Evolutionary conservation across 2,113 vertebrate genomes (phyloP), one percentile per base, ranked within the genome.

Genomic region (Trematocara unimaculatum): DNA sequence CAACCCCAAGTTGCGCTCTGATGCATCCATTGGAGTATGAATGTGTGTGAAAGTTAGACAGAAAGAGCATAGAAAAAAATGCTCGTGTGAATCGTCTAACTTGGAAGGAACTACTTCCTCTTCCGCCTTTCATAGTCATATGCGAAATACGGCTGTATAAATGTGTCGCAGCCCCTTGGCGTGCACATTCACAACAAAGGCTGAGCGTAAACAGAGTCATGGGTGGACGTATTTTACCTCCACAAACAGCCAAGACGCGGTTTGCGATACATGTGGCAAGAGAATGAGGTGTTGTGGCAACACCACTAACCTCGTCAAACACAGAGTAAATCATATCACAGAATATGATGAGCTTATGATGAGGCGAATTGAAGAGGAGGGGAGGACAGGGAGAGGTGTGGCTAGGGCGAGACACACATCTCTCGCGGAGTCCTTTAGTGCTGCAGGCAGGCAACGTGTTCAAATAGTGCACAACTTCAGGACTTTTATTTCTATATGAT

Each of bases 111-210:
- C 5, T 60, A 60, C 56, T 17, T 58, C 8, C 26, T 58, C 26
- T 58, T 60, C 8, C 14, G 56, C 26, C 56, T 60, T 60, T 31
- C 56, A 9, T 31, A 2, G 26, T 2, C 56, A 60, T 60, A 60
- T 60, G 8, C 1, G 0, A 60, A 17, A 60, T 60, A 31, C 3
- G 1, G 26, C 56, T 60, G 26, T 31, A 60, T 60, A 60, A 60
- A 60, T 31, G 56, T 60, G 55, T 58, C 3, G 26, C 26, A 58
- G 55, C 0, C 0, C 55, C 55, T 31, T 58, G 55, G 7, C 0
- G 4, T 15, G 13, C 23, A 15, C 55, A 58, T 5, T 58, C 8
- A 9, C 14, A 58, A 58, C 8, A 58, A 58, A 17, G 56, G 14
- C 1, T 58, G 4, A 58, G 26, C 14, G 1, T 31, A 5, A 60